phyloP scores from a whole-genome alignment of 2,113 vertebrate species.

The Archocentrus centrarchus region DNA sequence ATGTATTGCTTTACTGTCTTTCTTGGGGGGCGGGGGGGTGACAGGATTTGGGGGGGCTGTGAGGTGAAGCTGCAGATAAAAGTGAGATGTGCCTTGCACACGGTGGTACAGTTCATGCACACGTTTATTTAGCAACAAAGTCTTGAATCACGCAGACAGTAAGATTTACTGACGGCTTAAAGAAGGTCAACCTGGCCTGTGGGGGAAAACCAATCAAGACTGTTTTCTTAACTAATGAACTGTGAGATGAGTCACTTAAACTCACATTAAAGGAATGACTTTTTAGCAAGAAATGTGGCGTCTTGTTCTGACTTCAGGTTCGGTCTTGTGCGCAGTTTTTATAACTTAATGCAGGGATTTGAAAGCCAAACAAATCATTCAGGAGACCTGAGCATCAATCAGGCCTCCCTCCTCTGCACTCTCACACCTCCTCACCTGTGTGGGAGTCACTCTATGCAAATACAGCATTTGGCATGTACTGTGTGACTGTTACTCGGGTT shows the following conservation, averaged over 20 bases:
- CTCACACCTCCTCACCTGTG: not conserved
- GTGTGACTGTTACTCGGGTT: not conserved
- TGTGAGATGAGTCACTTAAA: constrained; percentile 58
- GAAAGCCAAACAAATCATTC: constrained; percentile 16
- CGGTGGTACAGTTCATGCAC: constrained; percentile 6
- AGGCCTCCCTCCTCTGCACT: not conserved
- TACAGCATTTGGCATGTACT: not conserved
- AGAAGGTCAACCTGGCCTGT: constrained; percentile 13
- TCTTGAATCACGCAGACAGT: constrained; percentile 13
- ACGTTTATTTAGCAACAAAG: constrained; percentile 35
- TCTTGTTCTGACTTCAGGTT: constrained; percentile 29
- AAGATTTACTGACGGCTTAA: constrained; percentile 28
- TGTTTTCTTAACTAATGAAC: constrained; percentile 53
- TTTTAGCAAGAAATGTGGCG: constrained; percentile 2
- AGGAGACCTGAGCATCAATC: not conserved
- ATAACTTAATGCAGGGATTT: constrained; percentile 23
- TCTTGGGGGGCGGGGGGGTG: not conserved
- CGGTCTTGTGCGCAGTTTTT: constrained; percentile 11
- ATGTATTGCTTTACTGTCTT: constrained; percentile 29
- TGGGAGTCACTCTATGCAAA: not conserved
- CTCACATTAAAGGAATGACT: constrained; percentile 20
- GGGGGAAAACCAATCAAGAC: constrained; percentile 44
- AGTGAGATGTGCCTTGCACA: constrained; percentile 68
- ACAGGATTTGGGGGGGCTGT: constrained; percentile 34
- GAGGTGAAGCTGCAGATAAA: constrained; percentile 51